A percentile compares a stretch with the other conserved stretches of the same genome.
Evolutionary conservation across 1,140 invertebrate species (phyloP).

Genomic region (Diabrotica virgifera): DNA sequence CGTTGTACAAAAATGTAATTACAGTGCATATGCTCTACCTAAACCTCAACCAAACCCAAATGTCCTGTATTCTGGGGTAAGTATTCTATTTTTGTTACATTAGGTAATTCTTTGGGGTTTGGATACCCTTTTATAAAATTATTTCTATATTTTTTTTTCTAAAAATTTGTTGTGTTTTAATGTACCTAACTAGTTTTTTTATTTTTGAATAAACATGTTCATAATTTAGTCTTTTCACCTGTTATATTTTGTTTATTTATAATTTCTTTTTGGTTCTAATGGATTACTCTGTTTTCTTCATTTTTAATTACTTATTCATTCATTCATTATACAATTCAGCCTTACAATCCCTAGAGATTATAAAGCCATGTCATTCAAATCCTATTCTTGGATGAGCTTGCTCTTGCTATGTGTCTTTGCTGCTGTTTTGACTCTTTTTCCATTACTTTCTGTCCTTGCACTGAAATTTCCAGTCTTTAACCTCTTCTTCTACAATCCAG

Average conservation of each 20-base stretch:
- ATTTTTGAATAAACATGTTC: not conserved
- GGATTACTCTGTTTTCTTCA: not conserved
- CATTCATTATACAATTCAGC: too few species aligned
- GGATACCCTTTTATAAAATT: not conserved
- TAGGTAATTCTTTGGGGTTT: not conserved
- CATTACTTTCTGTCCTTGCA: too few species aligned
- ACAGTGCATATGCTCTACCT: conserved; percentile 53
- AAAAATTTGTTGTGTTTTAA: not conserved
- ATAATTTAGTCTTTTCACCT: not conserved
- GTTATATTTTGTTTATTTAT: too few species aligned
- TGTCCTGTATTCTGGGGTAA: conserved; percentile 65
- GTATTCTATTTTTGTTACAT: conserved; percentile 36
- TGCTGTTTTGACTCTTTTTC: too few species aligned
- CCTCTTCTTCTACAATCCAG: too few species aligned
- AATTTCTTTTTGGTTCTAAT: not conserved
- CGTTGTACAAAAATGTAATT: conserved; percentile 48
- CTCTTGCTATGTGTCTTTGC: too few species aligned
- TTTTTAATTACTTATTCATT: too few species aligned
- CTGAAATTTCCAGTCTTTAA: too few species aligned
- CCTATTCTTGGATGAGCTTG: too few species aligned
- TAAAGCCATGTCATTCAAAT: too few species aligned
- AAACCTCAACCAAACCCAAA: conserved; percentile 58
- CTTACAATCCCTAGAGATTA: too few species aligned
- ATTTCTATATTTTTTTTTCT: not conserved
- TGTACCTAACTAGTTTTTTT: too few species aligned